Conservation (phyloP, 1,140 invertebrate species). For the Macrobrachium nipponense region DNA sequence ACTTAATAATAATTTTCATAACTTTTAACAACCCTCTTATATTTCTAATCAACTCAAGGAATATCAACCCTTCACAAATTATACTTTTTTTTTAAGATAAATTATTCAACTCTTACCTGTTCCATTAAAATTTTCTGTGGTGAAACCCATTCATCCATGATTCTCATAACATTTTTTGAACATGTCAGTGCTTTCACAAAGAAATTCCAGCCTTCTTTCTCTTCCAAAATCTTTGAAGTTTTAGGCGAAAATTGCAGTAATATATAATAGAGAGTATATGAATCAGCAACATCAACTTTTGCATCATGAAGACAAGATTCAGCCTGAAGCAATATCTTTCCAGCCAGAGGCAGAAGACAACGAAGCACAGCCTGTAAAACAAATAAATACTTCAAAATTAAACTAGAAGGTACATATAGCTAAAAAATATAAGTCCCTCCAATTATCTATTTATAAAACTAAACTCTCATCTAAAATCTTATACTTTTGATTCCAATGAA, state of each 20-base stretch:
- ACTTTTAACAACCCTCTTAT: not conserved
- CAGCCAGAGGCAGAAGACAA: constrained; percentile 10
- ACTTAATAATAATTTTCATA: too few species aligned
- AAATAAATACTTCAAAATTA: not conserved
- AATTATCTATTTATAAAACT: too few species aligned
- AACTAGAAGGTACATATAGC: too few species aligned
- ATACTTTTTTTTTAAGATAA: not conserved
- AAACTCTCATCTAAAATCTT: too few species aligned
- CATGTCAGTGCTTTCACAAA: constrained; percentile 9
- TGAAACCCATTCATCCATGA: not conserved
- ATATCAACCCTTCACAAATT: not conserved
- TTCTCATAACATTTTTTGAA: not conserved
- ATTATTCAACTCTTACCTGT: constrained; percentile 9
- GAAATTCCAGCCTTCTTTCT: constrained; percentile 10
- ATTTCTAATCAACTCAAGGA: not conserved
- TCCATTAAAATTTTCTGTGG: constrained; percentile 35
- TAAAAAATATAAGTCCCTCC: too few species aligned
- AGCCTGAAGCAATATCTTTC: not conserved
- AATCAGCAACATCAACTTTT: constrained; percentile 13
- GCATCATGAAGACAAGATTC: not conserved
- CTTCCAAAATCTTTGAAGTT: constrained; percentile 20
- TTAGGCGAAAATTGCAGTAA: not conserved
- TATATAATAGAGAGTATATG: constrained; percentile 30
- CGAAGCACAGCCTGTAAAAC: constrained; percentile 6
- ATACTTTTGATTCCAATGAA: too few species aligned